Conservation (phyloP, 2,113 vertebrate species). For the Otolemur garnettii region DNA sequence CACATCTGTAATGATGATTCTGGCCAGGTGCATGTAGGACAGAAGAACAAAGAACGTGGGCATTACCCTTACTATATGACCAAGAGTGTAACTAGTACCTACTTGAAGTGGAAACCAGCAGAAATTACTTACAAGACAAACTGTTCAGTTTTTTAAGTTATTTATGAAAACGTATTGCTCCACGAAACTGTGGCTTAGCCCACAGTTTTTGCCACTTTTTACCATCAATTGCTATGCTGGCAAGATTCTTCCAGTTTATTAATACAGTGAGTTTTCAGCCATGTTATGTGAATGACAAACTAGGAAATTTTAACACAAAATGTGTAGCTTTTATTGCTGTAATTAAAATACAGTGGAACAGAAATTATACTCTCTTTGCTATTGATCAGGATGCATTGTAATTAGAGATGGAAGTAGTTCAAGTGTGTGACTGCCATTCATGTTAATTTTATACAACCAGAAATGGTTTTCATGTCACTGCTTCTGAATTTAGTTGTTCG, state of each 20-base stretch:
- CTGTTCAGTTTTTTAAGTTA: neutral
- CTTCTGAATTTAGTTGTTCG: neutral
- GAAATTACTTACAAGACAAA: constrained; percentile 18
- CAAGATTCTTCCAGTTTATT: neutral
- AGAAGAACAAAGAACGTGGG: neutral
- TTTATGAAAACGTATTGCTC: neutral
- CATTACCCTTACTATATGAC: neutral
- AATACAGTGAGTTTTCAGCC: neutral
- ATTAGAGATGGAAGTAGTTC: neutral
- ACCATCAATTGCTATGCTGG: constrained; percentile 1
- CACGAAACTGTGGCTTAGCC: neutral
- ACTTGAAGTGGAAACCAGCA: constrained; percentile 27
- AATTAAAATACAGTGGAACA: neutral
- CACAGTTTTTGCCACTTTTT: neutral
- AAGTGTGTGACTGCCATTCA: neutral
- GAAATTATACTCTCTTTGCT: neutral
- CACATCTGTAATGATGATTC: neutral
- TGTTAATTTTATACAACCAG: neutral
- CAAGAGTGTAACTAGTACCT: neutral
- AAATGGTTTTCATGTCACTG: neutral
- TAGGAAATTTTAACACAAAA: constrained; percentile 1
- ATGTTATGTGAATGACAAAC: neutral
- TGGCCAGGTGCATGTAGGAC: neutral
- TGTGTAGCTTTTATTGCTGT: neutral
- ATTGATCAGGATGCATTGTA: neutral